Evolutionary conservation across 92 coral and sea anemone genomes (phyloP).

Genomic region (Porites divaricata): DNA sequence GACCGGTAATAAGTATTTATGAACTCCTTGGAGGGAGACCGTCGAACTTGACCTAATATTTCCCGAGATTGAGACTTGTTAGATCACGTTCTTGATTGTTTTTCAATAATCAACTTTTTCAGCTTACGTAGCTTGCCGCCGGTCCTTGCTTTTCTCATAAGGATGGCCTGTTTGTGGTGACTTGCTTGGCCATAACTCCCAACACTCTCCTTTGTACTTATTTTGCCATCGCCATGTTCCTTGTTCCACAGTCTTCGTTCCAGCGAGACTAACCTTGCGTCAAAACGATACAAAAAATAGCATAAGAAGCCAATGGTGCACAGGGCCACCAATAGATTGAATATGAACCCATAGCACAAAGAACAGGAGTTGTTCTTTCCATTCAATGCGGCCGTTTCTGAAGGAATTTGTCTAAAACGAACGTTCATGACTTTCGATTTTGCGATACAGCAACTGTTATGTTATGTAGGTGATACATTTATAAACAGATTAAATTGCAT

Average conservation of each 20-base stretch:
- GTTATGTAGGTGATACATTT: not conserved
- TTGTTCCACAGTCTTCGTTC: constrained; percentile 26
- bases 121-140: not conserved
- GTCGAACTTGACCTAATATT: too few relatives aligned
- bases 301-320: constrained; percentile 48
- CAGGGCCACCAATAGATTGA: constrained; percentile 33
- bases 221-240: not conserved
- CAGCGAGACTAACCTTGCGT: constrained; percentile 18
- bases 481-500: not conserved
- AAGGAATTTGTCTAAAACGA: not conserved
- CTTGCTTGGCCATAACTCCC: not conserved
- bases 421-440: not conserved
- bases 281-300: constrained; percentile 37
- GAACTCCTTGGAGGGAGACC: too few relatives aligned
- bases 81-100: not conserved
- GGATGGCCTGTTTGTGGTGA: not conserved
- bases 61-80: too few relatives aligned
- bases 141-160: not conserved
- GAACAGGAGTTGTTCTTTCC: constrained; percentile 8
- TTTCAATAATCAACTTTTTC: too few relatives aligned
- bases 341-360: constrained; percentile 28
- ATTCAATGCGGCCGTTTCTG: not conserved
- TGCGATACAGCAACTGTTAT: not conserved
- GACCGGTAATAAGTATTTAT: too few relatives aligned
- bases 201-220: not conserved